phyloP scores from a whole-genome alignment of 2,888 invertebrate genomes.

The Autographa pulchrina region DNA sequence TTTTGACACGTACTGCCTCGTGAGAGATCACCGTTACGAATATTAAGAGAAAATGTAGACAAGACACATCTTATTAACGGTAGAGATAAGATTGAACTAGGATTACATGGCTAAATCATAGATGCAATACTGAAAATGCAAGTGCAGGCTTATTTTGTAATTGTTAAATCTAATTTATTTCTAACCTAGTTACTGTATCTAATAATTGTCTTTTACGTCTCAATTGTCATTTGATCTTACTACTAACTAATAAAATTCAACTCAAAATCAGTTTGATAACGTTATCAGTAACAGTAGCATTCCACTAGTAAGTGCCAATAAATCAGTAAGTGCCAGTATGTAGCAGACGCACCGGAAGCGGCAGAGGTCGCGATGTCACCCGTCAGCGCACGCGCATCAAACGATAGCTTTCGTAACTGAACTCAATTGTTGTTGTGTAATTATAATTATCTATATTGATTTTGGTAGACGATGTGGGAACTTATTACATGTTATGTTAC shows the following conservation, averaged over 20 bases:
- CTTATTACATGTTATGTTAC: not conserved
- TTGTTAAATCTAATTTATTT: too few species aligned
- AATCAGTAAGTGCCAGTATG: conserved; percentile 60
- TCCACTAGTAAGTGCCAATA: conserved; percentile 62
- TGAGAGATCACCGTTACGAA: conserved; percentile 48
- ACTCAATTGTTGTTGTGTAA: conserved; percentile 49
- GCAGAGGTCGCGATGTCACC: conserved; percentile 70
- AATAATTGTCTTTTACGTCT: too few species aligned
- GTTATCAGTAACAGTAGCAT: conserved; percentile 60
- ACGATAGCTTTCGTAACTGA: conserved; percentile 58
- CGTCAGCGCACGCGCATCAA: conserved; percentile 65
- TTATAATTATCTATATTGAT: conserved; percentile 26
- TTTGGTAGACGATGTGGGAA: conserved; percentile 24
- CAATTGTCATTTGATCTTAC: not conserved
- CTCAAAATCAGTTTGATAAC: conserved; percentile 32
- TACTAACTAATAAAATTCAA: conserved; percentile 3
- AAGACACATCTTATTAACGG: conserved; percentile 27
- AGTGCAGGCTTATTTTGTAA: too few species aligned
- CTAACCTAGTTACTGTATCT: too few species aligned
- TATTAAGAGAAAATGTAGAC: conserved; percentile 28
- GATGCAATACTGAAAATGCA: too few species aligned
- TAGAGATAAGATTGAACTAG: conserved; percentile 10
- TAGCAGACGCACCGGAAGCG: conserved; percentile 65
- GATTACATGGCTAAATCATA: not conserved
- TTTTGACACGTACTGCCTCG: conserved; percentile 62